These are phyloP conservation scores for Elachura formosa DNA, from an alignment of 2,113 vertebrate species.

Conservation along the genomic window DNA sequence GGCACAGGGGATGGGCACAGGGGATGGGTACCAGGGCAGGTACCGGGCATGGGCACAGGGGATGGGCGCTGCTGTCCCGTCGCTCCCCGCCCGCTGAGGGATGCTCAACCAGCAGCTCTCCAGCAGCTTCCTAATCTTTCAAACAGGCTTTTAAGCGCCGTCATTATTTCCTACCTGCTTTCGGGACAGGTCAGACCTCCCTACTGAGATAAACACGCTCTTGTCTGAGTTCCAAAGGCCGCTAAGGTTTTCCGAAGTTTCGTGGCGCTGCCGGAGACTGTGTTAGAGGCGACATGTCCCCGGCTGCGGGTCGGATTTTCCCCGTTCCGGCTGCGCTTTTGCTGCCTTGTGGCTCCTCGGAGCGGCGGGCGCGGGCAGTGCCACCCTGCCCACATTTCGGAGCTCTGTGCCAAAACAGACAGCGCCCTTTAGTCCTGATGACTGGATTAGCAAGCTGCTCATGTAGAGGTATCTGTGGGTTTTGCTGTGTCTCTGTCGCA, in stretches of 20 bases:
- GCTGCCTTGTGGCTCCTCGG: neutral
- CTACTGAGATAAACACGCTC: neutral
- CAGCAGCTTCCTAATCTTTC: neutral
- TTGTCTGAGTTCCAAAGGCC: neutral
- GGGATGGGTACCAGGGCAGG: neutral
- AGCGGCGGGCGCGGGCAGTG: slow-evolving; percentile 38
- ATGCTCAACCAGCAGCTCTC: neutral
- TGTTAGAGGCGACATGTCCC: neutral
- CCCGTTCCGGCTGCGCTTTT: neutral
- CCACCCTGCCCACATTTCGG: neutral
- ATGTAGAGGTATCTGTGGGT: rapidly evolving
- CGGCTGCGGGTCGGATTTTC: neutral
- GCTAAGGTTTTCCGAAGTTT: neutral
- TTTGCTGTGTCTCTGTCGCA: neutral
- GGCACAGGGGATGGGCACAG: rapidly evolving
- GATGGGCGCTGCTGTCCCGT: rapidly evolving
- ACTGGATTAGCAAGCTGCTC: neutral
- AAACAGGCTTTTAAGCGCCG: neutral
- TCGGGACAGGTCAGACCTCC: neutral
- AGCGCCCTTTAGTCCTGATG: neutral
- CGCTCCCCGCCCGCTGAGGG: rapidly evolving
- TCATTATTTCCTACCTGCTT: neutral
- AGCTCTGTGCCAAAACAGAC: neutral
- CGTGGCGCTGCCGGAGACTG: neutral
- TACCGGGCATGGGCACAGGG: rapidly evolving